phyloP scores from a whole-genome alignment of 2,113 vertebrate species.

The Arenaria interpres region DNA sequence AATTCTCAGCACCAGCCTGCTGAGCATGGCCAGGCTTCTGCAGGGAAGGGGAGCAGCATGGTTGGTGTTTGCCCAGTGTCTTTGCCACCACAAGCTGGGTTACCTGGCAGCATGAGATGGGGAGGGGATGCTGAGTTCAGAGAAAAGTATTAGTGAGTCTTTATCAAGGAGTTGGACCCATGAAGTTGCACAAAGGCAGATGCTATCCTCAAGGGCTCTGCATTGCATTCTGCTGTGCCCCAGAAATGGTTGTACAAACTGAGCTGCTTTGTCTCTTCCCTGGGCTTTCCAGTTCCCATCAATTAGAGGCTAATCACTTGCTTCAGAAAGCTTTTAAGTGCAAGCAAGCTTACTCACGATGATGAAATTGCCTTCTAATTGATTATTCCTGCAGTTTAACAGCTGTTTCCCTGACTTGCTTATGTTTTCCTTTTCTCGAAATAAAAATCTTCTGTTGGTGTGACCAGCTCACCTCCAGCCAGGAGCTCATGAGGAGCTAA shows the following conservation, averaged over 20 bases:
- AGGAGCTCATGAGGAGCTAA: not conserved
- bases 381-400: slow-evolving; percentile 60
- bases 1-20: not conserved
- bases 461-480: slow-evolving; percentile 34
- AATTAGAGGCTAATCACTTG: slow-evolving; percentile 48
- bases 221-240: not conserved
- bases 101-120: not conserved
- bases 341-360: slow-evolving; percentile 27
- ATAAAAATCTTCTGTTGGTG: not conserved
- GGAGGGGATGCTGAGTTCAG: not conserved
- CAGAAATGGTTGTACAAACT: not conserved
- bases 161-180: not conserved
- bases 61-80: not conserved
- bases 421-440: not conserved
- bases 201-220: not conserved
- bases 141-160: not conserved
- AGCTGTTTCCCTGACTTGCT: slow-evolving; percentile 41
- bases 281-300: not conserved
- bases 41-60: not conserved
- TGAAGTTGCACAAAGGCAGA: not conserved
- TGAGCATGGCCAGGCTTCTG: not conserved
- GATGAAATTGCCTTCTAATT: slow-evolving; percentile 59
- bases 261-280: not conserved
- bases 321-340: slow-evolving; percentile 53
- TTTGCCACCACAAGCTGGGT: not conserved